Conservation (phyloP, 2,888 invertebrate genomes). For the Drosophila fulvimacula region DNA sequence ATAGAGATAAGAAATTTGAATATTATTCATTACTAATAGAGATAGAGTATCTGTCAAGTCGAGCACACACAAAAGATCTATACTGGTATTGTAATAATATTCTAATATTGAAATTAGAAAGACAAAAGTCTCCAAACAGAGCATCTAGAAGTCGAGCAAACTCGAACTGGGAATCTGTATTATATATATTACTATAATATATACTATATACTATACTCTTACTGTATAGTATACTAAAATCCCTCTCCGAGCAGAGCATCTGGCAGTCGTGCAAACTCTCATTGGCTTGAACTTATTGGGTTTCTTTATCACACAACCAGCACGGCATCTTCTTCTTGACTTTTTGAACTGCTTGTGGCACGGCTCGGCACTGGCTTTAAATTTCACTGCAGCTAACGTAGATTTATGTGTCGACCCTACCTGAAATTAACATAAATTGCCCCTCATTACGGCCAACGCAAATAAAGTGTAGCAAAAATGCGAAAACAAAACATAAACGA, state of each 20-base stretch:
- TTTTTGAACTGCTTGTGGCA: conserved; percentile 38
- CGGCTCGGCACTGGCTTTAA: conserved; percentile 53
- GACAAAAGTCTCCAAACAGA: too few species aligned
- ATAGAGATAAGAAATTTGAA: not conserved
- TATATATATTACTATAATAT: too few species aligned
- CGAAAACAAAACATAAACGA: conserved; percentile 46
- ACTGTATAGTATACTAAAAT: not conserved
- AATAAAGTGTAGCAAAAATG: conserved; percentile 46
- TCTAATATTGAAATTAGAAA: too few species aligned
- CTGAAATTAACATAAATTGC: conserved; percentile 77
- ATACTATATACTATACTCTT: too few species aligned
- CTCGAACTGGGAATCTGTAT: not conserved
- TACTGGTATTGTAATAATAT: too few species aligned
- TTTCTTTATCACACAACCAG: conserved; percentile 26
- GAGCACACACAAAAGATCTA: too few species aligned
- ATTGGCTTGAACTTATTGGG: not conserved
- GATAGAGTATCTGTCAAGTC: too few species aligned
- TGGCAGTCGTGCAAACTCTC: not conserved
- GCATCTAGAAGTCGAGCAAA: not conserved
- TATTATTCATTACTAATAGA: too few species aligned
- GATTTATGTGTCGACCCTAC: conserved; percentile 72
- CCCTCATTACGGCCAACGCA: conserved; percentile 65
- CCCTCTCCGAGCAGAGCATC: not conserved
- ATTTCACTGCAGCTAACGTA: conserved; percentile 73
- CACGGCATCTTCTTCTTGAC: conserved; percentile 32